Conservation (phyloP, 2,888 invertebrate genomes). For the Drosophila anceps region DNA sequence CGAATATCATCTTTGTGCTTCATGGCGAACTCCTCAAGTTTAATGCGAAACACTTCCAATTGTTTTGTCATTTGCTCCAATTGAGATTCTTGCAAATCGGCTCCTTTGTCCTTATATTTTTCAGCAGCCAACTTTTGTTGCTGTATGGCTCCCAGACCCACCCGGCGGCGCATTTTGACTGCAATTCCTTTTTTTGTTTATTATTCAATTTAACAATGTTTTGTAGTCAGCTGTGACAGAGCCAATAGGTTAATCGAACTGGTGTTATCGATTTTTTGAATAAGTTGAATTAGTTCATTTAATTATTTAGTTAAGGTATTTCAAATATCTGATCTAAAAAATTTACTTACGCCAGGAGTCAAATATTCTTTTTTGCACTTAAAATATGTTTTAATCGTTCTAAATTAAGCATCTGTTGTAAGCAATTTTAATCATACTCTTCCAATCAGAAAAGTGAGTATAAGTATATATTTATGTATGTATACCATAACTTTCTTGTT, state of each 20-base stretch:
- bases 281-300: not conserved
- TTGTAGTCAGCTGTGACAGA: constrained; percentile 24
- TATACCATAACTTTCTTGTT: too few species aligned
- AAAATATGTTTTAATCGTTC: too few species aligned
- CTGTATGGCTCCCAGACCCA: constrained; percentile 95
- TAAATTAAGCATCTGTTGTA: too few species aligned
- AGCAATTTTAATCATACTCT: not conserved
- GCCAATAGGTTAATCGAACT: constrained; percentile 16
- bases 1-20: constrained; percentile 98
- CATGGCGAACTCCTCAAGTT: constrained; percentile 97
- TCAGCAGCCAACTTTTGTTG: constrained; percentile 94
- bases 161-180: constrained; percentile 90
- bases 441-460: not conserved
- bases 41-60: constrained; percentile 95
- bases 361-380: not conserved
- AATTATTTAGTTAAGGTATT: not conserved
- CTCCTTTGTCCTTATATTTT: constrained; percentile 96
- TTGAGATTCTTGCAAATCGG: constrained; percentile 96
- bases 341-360: not conserved
- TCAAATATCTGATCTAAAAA: not conserved
- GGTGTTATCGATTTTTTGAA: not conserved
- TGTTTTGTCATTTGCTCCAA: constrained; percentile 97
- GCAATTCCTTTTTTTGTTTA: constrained; percentile 6
- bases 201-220: not conserved
- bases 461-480: too few species aligned